Percentiles rank a stretch among this genome's conserved stretches.
These are phyloP conservation scores for Pseudococcus jackbeardsleyi DNA, from an alignment of 2,888 invertebrate genomes.

Conservation along the genomic window DNA sequence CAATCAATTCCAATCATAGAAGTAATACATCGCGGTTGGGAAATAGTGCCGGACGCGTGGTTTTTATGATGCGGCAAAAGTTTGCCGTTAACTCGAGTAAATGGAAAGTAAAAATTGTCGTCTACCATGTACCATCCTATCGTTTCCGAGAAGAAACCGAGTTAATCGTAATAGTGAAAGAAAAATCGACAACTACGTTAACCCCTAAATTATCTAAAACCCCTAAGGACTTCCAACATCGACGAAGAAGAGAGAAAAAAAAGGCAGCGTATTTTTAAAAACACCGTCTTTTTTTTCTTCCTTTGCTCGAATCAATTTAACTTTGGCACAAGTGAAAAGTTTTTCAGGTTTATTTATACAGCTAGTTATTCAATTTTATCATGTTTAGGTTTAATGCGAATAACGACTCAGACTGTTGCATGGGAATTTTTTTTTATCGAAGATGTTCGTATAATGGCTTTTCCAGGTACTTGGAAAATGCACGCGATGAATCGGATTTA, in stretches of 20 bases:
- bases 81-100: slow-evolving; percentile 19
- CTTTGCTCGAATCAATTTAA: slow-evolving; percentile 62
- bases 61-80: slow-evolving; percentile 29
- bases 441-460: not conserved
- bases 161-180: slow-evolving; percentile 60
- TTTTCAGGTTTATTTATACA: slow-evolving; percentile 43
- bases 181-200: slow-evolving; percentile 64
- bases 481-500: not conserved
- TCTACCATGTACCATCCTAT: not conserved
- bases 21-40: slow-evolving; percentile 35
- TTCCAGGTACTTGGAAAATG: slow-evolving; percentile 23
- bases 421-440: not conserved
- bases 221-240: slow-evolving; percentile 59
- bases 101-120: slow-evolving; percentile 54
- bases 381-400: slow-evolving; percentile 46
- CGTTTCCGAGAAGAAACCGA: slow-evolving; percentile 53
- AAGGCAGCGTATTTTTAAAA: slow-evolving; percentile 48
- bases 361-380: slow-evolving; percentile 54
- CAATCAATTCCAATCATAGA: slow-evolving; percentile 56
- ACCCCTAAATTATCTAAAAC: slow-evolving; percentile 63
- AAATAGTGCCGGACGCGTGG: slow-evolving; percentile 8
- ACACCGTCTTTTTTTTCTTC: slow-evolving; percentile 1
- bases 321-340: slow-evolving; percentile 60
- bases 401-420: slow-evolving; percentile 5
- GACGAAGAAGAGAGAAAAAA: slow-evolving; percentile 26